phyloP scores from a whole-genome alignment of 2,888 invertebrate species.

The Eumerus sabulonum region DNA sequence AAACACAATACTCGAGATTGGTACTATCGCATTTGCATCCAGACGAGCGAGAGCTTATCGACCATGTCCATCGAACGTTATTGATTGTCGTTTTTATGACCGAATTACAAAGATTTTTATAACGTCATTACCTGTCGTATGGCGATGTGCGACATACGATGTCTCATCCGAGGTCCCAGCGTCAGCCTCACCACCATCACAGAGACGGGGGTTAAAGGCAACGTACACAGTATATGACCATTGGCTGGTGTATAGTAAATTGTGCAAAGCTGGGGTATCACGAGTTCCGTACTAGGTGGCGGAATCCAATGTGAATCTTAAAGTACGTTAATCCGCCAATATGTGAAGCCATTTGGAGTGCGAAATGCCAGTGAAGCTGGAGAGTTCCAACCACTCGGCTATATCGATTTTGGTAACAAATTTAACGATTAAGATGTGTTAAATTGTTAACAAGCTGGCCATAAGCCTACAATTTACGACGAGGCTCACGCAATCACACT shows the following conservation, averaged over 20 bases:
- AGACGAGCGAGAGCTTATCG: conserved; percentile 47
- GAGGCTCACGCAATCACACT: conserved; percentile 32
- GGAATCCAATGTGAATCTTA: conserved; percentile 52
- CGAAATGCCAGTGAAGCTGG: conserved; percentile 52
- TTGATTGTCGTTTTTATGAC: conserved; percentile 69
- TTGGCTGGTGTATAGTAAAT: conserved; percentile 53
- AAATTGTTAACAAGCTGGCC: conserved; percentile 79
- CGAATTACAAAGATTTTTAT: conserved; percentile 69
- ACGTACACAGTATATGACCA: conserved; percentile 57
- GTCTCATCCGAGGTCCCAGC: conserved; percentile 48
- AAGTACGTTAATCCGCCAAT: conserved; percentile 67
- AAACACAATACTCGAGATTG: conserved; percentile 48
- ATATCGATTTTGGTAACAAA: conserved; percentile 72
- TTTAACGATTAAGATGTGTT: conserved; percentile 79
- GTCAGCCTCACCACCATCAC: conserved; percentile 38
- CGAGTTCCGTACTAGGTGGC: conserved; percentile 1
- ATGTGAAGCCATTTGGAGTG: conserved; percentile 59
- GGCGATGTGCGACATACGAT: conserved; percentile 46
- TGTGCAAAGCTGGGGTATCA: conserved; percentile 29
- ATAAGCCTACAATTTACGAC: conserved; percentile 78
- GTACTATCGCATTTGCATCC: conserved; percentile 38
- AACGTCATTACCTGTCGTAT: conserved; percentile 67
- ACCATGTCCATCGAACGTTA: conserved; percentile 68
- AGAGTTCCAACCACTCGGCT: conserved; percentile 38
- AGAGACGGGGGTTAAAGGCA: conserved; percentile 64